A percentile compares a stretch with the other conserved stretches of the same genome.
phyloP scores from a whole-genome alignment of 1,140 invertebrate species.

The Gryon sp. region DNA sequence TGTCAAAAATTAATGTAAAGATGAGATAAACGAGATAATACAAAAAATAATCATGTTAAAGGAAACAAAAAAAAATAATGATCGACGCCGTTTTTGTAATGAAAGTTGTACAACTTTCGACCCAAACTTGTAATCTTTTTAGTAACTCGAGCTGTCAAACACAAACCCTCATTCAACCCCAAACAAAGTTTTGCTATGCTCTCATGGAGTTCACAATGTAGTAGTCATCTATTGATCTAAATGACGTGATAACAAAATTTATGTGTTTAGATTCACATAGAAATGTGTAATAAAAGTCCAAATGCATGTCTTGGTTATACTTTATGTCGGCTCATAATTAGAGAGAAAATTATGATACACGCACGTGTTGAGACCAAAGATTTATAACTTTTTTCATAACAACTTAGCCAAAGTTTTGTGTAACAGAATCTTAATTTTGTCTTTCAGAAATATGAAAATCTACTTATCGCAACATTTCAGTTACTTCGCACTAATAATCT shows the following conservation, averaged over 20 bases:
- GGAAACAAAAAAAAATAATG: not conserved
- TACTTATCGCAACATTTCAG: too few species aligned
- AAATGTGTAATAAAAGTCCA: conserved; percentile 10
- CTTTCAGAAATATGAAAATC: too few species aligned
- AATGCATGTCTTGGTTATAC: not conserved
- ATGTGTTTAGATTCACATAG: conserved; percentile 4
- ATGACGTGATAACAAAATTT: conserved; percentile 9
- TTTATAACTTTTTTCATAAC: too few species aligned
- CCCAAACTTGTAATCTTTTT: not conserved
- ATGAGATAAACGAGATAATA: too few species aligned
- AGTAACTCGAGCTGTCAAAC: not conserved
- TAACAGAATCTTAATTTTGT: too few species aligned
- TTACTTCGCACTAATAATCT: too few species aligned
- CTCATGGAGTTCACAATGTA: not conserved
- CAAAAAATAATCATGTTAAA: not conserved
- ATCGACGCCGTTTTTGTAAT: conserved; percentile 2
- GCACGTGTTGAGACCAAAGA: too few species aligned
- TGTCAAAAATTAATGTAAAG: too few species aligned
- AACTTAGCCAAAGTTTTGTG: too few species aligned
- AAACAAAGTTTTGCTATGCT: conserved; percentile 1
- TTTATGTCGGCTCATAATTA: too few species aligned
- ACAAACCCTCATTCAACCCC: not conserved
- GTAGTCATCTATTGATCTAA: conserved; percentile 20
- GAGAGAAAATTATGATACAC: too few species aligned
- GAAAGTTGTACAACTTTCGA: not conserved